Conservation (phyloP, 2,113 vertebrate genomes). For the Gymnarchus niloticus region DNA sequence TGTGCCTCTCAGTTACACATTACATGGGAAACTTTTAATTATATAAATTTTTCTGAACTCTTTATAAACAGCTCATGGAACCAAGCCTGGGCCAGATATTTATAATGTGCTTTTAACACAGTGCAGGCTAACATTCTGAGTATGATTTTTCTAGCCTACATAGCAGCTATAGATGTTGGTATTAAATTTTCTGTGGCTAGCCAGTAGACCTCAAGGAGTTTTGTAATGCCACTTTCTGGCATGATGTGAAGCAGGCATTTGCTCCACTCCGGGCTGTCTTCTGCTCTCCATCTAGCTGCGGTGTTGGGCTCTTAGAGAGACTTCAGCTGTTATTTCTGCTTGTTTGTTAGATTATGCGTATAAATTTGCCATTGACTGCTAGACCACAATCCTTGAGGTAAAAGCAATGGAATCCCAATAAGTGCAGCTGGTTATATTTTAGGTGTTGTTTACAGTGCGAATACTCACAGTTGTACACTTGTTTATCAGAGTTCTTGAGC, state of each 20-base stretch:
- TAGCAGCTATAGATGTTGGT: neutral
- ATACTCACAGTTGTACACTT: neutral
- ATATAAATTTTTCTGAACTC: neutral
- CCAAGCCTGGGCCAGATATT: neutral
- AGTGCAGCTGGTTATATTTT: neutral
- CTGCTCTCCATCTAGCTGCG: neutral
- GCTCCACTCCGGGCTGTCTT: neutral
- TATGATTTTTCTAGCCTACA: neutral
- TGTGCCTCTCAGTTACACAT: neutral
- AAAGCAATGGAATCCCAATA: neutral
- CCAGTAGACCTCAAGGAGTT: neutral
- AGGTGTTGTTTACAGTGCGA: neutral
- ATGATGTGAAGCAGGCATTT: slow-evolving; percentile 6
- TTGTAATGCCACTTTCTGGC: neutral
- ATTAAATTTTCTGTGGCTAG: neutral
- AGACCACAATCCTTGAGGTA: neutral
- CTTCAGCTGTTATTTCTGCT: neutral
- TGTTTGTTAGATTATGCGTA: neutral
- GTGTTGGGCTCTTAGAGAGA: neutral
- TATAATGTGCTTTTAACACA: neutral
- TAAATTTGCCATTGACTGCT: neutral
- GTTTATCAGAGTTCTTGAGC: neutral
- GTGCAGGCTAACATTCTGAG: neutral
- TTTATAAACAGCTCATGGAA: slow-evolving; percentile 6
- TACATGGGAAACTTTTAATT: neutral